These are phyloP conservation scores for Streptopelia turtur DNA, from an alignment of 2,797 vertebrate genomes.

Conservation along the genomic window DNA sequence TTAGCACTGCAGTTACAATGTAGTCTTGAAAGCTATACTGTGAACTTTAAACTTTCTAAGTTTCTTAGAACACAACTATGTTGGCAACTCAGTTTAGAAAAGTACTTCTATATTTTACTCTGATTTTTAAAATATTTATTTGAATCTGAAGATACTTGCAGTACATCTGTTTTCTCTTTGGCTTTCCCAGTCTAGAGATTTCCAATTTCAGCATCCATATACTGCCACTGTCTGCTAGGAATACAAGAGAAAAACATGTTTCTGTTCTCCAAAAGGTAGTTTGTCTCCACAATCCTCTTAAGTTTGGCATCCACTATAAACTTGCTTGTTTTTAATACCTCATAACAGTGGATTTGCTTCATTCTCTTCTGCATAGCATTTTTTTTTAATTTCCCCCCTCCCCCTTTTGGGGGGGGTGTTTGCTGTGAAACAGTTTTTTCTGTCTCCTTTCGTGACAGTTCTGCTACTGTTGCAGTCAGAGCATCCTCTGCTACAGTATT, in stretches of 20 bases:
- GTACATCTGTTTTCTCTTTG: neutral
- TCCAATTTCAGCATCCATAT: neutral
- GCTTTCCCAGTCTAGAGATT: neutral
- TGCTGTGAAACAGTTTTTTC: neutral
- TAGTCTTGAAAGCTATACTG: neutral
- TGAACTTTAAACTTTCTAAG: neutral
- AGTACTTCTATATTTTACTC: neutral
- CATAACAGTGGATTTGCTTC: neutral
- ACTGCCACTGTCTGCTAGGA: neutral
- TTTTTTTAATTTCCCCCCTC: neutral
- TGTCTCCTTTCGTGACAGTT: neutral
- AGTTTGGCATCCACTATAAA: neutral
- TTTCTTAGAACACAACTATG: neutral
- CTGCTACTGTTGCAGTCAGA: neutral
- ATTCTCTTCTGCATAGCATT: neutral
- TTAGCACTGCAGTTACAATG: neutral
- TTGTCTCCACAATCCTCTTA: neutral
- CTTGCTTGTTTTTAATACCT: neutral
- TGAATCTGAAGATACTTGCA: neutral
- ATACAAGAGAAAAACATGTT: neutral
- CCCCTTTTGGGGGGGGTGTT: rapidly evolving
- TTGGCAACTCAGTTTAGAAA: neutral
- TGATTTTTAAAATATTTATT: neutral
- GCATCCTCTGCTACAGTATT: neutral
- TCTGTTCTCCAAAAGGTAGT: neutral